Percentiles rank a stretch among this genome's conserved stretches.
phyloP scores from a whole-genome alignment of 2,113 vertebrate species.

The Odontophorus gujanensis region DNA sequence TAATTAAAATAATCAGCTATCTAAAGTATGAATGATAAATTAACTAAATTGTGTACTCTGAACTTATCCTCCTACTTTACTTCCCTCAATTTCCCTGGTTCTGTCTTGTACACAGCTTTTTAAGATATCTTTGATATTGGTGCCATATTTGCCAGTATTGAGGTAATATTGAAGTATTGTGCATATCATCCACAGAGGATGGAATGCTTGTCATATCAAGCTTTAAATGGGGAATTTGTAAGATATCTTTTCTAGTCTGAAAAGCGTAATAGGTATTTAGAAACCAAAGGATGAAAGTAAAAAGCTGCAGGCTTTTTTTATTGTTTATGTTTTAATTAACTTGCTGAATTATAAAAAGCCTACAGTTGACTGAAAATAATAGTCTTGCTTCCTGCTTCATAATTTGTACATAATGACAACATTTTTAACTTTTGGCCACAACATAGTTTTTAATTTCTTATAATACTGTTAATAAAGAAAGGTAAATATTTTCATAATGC shows the following conservation, averaged over 20 bases:
- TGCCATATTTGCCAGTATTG: neutral
- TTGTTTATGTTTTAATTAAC: slow-evolving; percentile 20
- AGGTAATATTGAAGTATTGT: neutral
- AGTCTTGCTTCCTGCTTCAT: neutral
- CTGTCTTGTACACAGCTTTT: neutral
- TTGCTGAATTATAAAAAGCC: neutral
- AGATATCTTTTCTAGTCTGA: neutral
- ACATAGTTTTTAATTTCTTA: neutral
- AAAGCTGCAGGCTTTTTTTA: neutral
- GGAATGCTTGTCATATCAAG: neutral
- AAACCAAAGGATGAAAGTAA: neutral
- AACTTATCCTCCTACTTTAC: neutral
- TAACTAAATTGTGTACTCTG: neutral
- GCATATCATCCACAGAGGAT: neutral
- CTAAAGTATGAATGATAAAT: neutral
- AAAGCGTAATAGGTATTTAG: neutral
- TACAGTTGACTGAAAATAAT: neutral
- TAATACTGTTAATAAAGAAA: neutral
- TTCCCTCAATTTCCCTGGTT: neutral
- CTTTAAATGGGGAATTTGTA: neutral
- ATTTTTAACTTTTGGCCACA: neutral
- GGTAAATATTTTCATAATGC: neutral
- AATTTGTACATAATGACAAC: neutral
- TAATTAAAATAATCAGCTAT: neutral
- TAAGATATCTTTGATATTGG: neutral